Conservation (phyloP, 2,113 vertebrate genomes). For the Campylorhamphus procurvoides region DNA sequence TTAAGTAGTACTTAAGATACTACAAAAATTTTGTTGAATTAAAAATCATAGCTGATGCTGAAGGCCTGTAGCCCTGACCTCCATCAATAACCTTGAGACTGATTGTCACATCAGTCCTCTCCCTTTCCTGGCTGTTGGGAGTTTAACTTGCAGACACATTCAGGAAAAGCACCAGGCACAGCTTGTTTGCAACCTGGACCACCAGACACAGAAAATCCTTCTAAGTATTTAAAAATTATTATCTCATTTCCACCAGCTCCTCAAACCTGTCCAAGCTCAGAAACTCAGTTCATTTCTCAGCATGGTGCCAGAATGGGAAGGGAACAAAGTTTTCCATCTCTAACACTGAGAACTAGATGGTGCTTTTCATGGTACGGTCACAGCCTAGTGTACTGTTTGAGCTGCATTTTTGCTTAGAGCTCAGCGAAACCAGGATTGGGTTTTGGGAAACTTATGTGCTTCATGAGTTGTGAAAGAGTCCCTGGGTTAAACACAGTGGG, state of each 20-base stretch:
- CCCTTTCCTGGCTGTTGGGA: not conserved
- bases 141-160: accelerated
- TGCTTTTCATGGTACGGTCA: not conserved
- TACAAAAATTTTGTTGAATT: not conserved
- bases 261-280: not conserved
- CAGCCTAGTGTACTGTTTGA: not conserved
- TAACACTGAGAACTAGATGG: not conserved
- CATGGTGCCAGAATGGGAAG: not conserved
- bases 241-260: not conserved
- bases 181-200: not conserved
- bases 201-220: not conserved
- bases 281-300: not conserved
- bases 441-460: constrained; percentile 14
- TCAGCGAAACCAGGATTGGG: not conserved
- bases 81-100: not conserved
- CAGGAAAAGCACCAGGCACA: not conserved
- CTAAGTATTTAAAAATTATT: not conserved
- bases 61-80: not conserved
- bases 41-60: not conserved
- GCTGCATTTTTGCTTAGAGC: constrained; percentile 28
- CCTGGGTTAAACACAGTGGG: not conserved
- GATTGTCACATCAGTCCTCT: not conserved
- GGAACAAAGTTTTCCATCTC: not conserved
- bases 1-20: not conserved
- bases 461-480: constrained; percentile 42